Percentiles rank a stretch among this genome's conserved stretches.
Evolutionary conservation across 2,797 vertebrate species (phyloP).

Genomic region (Oreortyx pictus): DNA sequence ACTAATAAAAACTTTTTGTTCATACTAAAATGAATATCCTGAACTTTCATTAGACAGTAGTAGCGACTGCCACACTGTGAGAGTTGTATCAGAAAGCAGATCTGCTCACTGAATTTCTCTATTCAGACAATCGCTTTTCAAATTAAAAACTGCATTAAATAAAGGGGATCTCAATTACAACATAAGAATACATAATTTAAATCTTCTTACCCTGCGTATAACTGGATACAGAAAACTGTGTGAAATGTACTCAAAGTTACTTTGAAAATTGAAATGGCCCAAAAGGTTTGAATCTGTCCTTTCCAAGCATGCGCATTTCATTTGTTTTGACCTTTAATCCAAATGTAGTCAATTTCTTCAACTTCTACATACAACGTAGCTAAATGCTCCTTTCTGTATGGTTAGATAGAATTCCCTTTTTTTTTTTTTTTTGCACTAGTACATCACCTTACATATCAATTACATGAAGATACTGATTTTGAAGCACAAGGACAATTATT

Average conservation of each 20-base stretch:
- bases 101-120: neutral
- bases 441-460: neutral
- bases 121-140: neutral
- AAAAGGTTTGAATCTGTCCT: neutral
- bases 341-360: neutral
- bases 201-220: neutral
- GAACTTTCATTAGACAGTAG: neutral
- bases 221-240: neutral
- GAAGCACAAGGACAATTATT: neutral
- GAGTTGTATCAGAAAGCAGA: neutral
- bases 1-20: constrained; percentile 8
- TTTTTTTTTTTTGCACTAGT: neutral
- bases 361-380: neutral
- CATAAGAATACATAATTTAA: neutral
- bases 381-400: neutral
- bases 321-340: neutral
- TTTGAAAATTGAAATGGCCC: neutral
- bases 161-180: neutral
- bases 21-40: neutral
- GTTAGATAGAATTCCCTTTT: neutral
- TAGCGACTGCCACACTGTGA: neutral
- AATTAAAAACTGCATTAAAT: constrained; percentile 18
- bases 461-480: neutral
- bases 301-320: neutral
- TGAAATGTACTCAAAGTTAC: neutral